Evolutionary conservation across 2,797 vertebrate species (phyloP).

Genomic region (Malurus leucopterus): DNA sequence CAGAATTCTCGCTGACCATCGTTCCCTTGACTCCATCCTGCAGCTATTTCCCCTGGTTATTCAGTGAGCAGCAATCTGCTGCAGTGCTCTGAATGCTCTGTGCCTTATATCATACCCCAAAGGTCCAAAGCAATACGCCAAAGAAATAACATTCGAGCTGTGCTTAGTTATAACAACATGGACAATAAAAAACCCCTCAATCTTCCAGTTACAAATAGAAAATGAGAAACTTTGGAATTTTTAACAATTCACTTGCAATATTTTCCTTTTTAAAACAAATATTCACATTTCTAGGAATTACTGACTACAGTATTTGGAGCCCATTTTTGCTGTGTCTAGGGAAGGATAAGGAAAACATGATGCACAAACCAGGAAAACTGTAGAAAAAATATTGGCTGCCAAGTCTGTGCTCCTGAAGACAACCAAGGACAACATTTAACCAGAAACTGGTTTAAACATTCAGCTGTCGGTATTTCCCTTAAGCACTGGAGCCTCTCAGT

Average conservation of each 20-base stretch:
- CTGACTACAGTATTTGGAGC: conserved; percentile 24
- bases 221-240: conserved; percentile 25
- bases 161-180: not conserved
- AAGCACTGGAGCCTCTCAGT: conserved; percentile 25
- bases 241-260: not conserved
- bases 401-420: conserved; percentile 25
- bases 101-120: conserved; percentile 31
- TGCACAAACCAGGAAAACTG: conserved; percentile 41
- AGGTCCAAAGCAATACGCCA: conserved; percentile 27
- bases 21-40: not conserved
- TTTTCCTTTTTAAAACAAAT: conserved; percentile 59
- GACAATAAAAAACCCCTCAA: not conserved
- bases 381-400: conserved; percentile 41
- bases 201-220: conserved; percentile 16
- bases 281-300: conserved; percentile 49
- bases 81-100: not conserved
- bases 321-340: conserved; percentile 41
- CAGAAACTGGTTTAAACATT: conserved; percentile 29
- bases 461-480: conserved; percentile 25
- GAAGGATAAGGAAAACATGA: conserved; percentile 59
- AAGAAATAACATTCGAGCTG: conserved; percentile 31
- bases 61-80: conserved; percentile 15
- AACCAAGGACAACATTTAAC: conserved; percentile 47
- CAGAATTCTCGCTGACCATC: not conserved
- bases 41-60: conserved; percentile 24